These are phyloP conservation scores for Nycticryphes semicollaris DNA, from an alignment of 2,113 vertebrate genomes.

Conservation along the genomic window DNA sequence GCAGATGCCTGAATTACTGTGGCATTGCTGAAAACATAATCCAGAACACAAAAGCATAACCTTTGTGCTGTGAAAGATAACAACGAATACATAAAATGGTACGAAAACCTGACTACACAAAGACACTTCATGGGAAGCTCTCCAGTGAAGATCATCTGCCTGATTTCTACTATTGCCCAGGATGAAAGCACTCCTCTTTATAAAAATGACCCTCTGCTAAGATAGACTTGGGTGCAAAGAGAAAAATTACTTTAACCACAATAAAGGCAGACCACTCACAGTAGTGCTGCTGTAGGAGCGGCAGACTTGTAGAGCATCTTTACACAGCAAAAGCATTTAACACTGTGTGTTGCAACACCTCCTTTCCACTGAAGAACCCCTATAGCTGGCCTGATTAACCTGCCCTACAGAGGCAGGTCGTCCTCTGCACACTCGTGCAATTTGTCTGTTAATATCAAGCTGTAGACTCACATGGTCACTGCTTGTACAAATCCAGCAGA, in stretches of 20 bases:
- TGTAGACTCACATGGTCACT: accelerated
- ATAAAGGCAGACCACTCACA: background rate
- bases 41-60: background rate
- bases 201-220: background rate
- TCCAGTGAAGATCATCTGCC: background rate
- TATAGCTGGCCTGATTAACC: background rate
- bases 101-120: background rate
- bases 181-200: background rate
- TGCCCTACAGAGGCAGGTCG: background rate
- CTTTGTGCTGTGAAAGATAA: background rate
- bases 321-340: background rate
- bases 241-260: background rate
- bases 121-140: background rate
- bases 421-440: background rate
- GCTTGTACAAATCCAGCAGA: background rate
- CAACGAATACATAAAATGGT: background rate
- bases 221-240: background rate
- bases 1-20: background rate
- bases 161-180: background rate
- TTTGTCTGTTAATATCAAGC: background rate
- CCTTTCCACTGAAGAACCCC: background rate
- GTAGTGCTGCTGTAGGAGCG: background rate
- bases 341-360: accelerated
- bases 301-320: background rate
- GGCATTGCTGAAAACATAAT: background rate